Evolutionary conservation across 2,113 vertebrate genomes (phyloP), one percentile per base, ranked within the genome.

Genomic region (Brachyistius frenatus): DNA sequence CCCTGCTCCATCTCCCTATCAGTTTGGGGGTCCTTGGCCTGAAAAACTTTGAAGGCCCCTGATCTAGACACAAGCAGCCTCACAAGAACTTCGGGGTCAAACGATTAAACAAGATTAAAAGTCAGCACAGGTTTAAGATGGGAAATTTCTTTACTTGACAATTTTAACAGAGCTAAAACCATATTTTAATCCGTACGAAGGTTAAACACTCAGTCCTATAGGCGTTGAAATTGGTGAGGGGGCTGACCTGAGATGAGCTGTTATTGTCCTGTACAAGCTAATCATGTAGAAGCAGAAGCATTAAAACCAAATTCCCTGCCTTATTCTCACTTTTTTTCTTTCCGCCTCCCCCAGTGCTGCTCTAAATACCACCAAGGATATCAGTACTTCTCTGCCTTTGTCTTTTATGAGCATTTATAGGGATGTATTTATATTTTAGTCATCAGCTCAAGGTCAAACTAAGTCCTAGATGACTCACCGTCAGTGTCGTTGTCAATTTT

Each of bases 371-470:
- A 50, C 32, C 52, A 64, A 47, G 32, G 41, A 33, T 78, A 49
- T 70, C 65, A 46, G 44, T 13, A 61, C 5, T 52, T 72, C 14
- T 39, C 16, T 61, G 13, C 63, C 1, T 65, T n/a, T 68, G 5
- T 76, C 44, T 50, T 0, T 60, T 66, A 16, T 63, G 53, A 73
- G 11, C 32, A 3, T 71, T 11, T 39, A 14, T 23, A 23, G 23
- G 23, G 23, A 23, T 56, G 33, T 78, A 37, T 39, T 13, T 61
- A 23, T 58, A 36, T 69, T 41, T 70, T 14, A 14, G 3, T 52
- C 44, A 68, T 52, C 41, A 70, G 49, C 47, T 60, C 32, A 36
- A 64, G 66, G 68, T 55, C 46, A 71, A 49, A 32, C 35, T 3
- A 36, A 61, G 36, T 78, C 57, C 66, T 37, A 30, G 30, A 52